Percentiles rank a stretch among this genome's conserved stretches.
phyloP scores from a whole-genome alignment of 2,113 vertebrate species.

The Hippocampus zosterae region DNA sequence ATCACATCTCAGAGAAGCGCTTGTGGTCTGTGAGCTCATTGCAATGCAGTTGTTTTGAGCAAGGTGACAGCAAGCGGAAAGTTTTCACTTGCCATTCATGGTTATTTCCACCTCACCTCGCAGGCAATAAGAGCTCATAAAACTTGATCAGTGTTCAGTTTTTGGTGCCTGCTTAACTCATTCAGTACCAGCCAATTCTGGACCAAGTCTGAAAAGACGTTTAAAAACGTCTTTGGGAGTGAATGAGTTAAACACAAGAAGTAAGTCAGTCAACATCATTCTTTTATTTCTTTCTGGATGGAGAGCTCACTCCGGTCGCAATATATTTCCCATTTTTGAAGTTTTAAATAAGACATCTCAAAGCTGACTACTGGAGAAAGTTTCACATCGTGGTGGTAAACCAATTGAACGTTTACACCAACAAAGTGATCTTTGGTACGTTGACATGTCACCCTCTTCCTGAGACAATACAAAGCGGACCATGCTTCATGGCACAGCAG shows the following conservation, averaged over 20 bases:
- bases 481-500: neutral
- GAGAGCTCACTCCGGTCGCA: neutral
- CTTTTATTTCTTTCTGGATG: constrained; percentile 34
- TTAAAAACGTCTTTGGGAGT: too few relatives aligned
- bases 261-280: constrained; percentile 15
- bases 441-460: constrained; percentile 13
- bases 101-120: neutral
- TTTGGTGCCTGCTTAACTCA: constrained; percentile 9
- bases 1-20: neutral
- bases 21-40: neutral
- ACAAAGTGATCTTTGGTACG: constrained; percentile 16
- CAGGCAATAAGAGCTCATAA: constrained; percentile 36
- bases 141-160: constrained; percentile 36
- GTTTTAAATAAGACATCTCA: constrained; percentile 8
- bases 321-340: constrained; percentile 12
- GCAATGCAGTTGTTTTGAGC: neutral
- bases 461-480: constrained; percentile 25
- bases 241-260: constrained; percentile 27
- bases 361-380: neutral
- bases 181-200: too few relatives aligned
- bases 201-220: too few relatives aligned
- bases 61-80: constrained; percentile 17
- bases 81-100: constrained; percentile 11
- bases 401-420: neutral
- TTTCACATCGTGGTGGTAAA: neutral